Evolutionary conservation across 2,888 invertebrate species (phyloP), one percentile per base, ranked within the genome.

Genomic region (Cabera pusaria): DNA sequence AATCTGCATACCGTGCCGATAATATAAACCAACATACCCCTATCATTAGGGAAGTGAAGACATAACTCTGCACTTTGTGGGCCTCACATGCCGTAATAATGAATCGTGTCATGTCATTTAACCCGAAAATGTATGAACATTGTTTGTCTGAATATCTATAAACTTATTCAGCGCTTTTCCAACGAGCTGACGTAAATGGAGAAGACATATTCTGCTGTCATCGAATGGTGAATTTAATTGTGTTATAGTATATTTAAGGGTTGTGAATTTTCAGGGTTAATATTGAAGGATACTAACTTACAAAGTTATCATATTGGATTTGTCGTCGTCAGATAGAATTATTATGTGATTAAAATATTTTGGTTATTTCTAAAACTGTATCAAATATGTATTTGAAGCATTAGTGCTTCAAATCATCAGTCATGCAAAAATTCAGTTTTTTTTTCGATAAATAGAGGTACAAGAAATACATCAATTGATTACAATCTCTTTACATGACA

Each of bases 31-130:
- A 31, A 21, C 23, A 28, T 34, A 19, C 20, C 34, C 34, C 31
- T 1, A 6, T 16, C n/a, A n/a, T n/a, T n/a, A n/a, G 27, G 38
- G 37, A 40, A 26, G 35, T 6, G 11, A 24, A 21, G 22, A 49
- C 48, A 46, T 55, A 52, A 50, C 46, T 52, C 34, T 46, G 46
- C 52, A 52, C 43, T 50, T 46, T 48, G 32, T n/a, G 12, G 10
- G 34, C 17, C 36, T 29, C 20, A 11, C 10, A 14, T 20, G 19
- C 17, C 43, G 42, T 37, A n/a, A 23, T 49, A 48, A 56, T 56
- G 49, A 52, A 53, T 49, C 56, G 45, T 45, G 49, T 37, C 39
- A 38, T 43, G 46, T 52, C 49, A 51, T 51, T 52, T 53, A 51
- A 45, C 52, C 44, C 33, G 17, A 38, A 43, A 52, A 52, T 32